Conservation (phyloP, 2,888 invertebrate species). For the Quadriops clusia region DNA sequence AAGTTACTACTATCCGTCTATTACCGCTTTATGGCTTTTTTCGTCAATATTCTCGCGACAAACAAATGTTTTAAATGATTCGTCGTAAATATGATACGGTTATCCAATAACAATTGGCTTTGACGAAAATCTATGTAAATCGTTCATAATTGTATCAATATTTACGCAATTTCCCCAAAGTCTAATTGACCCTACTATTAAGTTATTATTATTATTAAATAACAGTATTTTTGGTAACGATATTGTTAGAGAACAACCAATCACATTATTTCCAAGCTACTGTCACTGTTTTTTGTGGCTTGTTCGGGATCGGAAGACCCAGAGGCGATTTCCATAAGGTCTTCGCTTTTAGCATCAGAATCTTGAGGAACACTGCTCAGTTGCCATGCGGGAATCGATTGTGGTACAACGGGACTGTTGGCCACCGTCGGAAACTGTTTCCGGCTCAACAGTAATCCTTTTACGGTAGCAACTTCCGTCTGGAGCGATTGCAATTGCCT, state of each 20-base stretch:
- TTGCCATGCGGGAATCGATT: conserved; percentile 75
- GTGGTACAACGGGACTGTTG: conserved; percentile 46
- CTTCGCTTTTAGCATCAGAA: conserved; percentile 40
- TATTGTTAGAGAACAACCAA: not conserved
- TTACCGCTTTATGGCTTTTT: too few relatives aligned
- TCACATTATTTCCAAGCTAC: conserved; percentile 62
- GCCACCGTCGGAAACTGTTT: conserved; percentile 66
- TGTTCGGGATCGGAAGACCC: conserved; percentile 60
- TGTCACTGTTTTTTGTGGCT: conserved; percentile 62
- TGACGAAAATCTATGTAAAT: too few relatives aligned
- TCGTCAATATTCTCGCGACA: too few relatives aligned
- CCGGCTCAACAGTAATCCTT: conserved; percentile 61
- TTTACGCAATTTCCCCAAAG: too few relatives aligned
- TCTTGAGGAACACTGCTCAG: conserved; percentile 48
- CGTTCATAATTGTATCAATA: too few relatives aligned
- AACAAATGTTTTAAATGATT: too few relatives aligned
- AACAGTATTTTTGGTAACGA: too few relatives aligned
- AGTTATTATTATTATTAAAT: too few relatives aligned
- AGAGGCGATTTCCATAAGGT: conserved; percentile 36
- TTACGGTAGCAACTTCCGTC: conserved; percentile 58
- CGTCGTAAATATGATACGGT: too few relatives aligned
- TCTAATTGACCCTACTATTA: too few relatives aligned
- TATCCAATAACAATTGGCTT: too few relatives aligned
- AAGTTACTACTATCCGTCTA: too few relatives aligned
- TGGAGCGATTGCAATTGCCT: conserved; percentile 56